A percentile compares a stretch with the other conserved stretches of the same genome.
Conservation (phyloP, 1,140 invertebrate species). For the Amyelois transitella region DNA sequence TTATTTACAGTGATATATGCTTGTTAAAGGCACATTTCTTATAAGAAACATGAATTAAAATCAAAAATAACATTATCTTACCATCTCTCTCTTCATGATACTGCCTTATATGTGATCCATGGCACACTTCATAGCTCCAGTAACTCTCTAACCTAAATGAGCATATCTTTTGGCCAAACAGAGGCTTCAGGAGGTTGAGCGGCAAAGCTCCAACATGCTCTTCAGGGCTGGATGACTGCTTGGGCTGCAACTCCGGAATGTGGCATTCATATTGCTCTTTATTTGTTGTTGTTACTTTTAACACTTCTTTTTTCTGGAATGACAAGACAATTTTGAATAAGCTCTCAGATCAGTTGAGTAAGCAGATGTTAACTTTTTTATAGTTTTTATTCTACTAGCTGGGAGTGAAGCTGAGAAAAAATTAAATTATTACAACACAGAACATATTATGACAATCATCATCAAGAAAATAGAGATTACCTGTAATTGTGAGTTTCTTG, state of each 20-base stretch:
- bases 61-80: constrained; percentile 13
- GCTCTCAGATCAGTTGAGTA: no score
- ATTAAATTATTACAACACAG: no score
- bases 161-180: constrained; percentile 85
- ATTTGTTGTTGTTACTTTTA: constrained; percentile 78
- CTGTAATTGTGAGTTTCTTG: constrained; percentile 10
- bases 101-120: constrained; percentile 91
- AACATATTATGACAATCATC: no score
- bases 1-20: no score
- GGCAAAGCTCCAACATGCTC: constrained; percentile 83
- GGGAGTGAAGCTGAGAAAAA: not conserved
- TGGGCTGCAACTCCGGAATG: constrained; percentile 80
- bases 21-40: no score
- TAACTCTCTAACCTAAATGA: constrained; percentile 94
- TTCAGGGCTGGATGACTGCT: constrained; percentile 74
- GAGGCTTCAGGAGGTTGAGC: constrained; percentile 82
- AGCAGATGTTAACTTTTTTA: constrained; percentile 1
- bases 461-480: no score
- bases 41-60: not conserved
- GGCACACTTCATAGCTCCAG: constrained; percentile 98
- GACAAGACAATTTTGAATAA: no score
- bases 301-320: constrained; percentile 67
- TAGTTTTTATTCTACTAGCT: no score
- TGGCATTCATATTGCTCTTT: constrained; percentile 85
- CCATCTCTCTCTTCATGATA: constrained; percentile 96